A percentile compares a stretch with the other conserved stretches of the same genome.
These are phyloP conservation scores for Cyrtodaria siliqua DNA, from an alignment of 2,888 invertebrate species.

Conservation along the genomic window DNA sequence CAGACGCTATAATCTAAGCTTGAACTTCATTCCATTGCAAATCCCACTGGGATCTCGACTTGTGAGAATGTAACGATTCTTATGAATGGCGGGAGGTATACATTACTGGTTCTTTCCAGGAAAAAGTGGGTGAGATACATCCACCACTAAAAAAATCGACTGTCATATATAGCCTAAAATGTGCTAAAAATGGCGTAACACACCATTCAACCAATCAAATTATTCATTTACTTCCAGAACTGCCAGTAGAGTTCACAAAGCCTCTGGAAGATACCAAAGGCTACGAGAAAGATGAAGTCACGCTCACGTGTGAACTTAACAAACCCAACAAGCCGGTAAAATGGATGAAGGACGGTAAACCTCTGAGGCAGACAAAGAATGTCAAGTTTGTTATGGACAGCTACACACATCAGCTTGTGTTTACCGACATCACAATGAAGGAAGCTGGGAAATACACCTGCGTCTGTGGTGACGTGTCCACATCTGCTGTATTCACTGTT, in stretches of 20 bases:
- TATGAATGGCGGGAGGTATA: too few relatives aligned
- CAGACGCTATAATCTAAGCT: too few relatives aligned
- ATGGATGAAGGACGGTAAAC: conserved; percentile 93
- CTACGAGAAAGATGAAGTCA: conserved; percentile 87
- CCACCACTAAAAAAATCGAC: too few relatives aligned
- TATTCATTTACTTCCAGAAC: conserved; percentile 51
- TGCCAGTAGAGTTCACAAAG: conserved; percentile 56
- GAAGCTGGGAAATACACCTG: conserved; percentile 81
- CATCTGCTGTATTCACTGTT: conserved; percentile 79
- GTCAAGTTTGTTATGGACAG: conserved; percentile 93
- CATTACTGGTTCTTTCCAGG: too few relatives aligned
- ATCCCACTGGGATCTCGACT: too few relatives aligned
- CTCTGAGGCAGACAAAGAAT: conserved; percentile 93
- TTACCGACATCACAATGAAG: conserved; percentile 76
- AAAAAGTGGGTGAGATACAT: too few relatives aligned
- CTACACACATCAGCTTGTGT: conserved; percentile 75
- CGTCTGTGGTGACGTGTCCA: conserved; percentile 76
- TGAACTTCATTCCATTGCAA: too few relatives aligned
- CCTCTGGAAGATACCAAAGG: conserved; percentile 60
- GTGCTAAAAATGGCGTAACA: too few relatives aligned
- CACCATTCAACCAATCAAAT: too few relatives aligned
- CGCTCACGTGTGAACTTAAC: conserved; percentile 95
- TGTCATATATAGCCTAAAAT: too few relatives aligned
- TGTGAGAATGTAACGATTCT: too few relatives aligned
- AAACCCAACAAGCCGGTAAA: conserved; percentile 97